These are phyloP conservation scores for Rhabdophis nuchalis DNA, from an alignment of 2,797 vertebrate genomes.

Conservation along the genomic window DNA sequence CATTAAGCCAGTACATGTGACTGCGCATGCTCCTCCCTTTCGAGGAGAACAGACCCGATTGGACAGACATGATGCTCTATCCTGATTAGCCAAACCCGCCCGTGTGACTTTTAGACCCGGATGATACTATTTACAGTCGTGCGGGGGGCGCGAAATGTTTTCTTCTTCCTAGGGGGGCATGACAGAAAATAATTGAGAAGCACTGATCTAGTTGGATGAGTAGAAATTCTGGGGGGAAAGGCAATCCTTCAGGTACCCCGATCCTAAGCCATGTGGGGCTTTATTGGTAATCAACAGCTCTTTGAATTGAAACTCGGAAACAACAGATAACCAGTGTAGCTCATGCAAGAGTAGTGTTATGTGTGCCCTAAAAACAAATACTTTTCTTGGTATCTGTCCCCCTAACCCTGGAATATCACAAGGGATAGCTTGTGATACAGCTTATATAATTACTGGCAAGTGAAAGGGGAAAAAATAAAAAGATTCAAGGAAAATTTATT, in stretches of 20 bases:
- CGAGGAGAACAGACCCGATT: too few relatives aligned
- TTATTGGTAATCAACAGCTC: background rate
- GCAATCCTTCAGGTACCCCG: background rate
- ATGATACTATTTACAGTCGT: too few relatives aligned
- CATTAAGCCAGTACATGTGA: too few relatives aligned
- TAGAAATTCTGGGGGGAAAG: background rate
- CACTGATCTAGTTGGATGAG: background rate
- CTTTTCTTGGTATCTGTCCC: background rate
- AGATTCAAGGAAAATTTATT: background rate
- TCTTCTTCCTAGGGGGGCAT: too few relatives aligned
- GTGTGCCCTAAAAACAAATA: background rate
- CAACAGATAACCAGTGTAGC: background rate
- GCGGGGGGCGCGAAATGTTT: too few relatives aligned
- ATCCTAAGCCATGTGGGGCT: background rate
- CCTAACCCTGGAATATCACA: background rate
- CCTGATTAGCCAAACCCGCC: too few relatives aligned
- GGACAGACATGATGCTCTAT: too few relatives aligned
- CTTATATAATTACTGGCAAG: background rate
- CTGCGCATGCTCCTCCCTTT: too few relatives aligned
- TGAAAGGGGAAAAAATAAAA: background rate
- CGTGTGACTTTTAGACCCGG: too few relatives aligned
- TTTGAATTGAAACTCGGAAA: background rate
- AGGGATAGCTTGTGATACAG: background rate
- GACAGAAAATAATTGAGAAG: too few relatives aligned
- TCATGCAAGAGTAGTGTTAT: background rate